phyloP scores from a whole-genome alignment of 2,797 vertebrate genomes.

The Fratercula arctica region DNA sequence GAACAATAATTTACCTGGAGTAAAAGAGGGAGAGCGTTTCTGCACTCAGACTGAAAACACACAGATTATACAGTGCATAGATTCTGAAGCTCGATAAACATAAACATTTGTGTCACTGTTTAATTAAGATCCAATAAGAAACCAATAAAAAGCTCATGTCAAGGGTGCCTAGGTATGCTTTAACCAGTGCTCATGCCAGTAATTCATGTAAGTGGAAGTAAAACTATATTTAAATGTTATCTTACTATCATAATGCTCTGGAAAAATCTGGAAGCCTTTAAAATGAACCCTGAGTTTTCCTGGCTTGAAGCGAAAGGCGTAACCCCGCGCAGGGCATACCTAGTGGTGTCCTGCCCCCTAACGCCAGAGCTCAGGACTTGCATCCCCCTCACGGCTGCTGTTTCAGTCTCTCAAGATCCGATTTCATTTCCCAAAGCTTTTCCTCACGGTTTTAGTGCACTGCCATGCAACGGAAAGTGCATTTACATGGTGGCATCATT shows the following conservation, averaged over 20 bases:
- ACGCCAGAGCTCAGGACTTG: not conserved
- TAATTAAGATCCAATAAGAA: not conserved
- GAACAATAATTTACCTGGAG: not conserved
- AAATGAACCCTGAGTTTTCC: not conserved
- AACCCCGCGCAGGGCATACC: accelerated
- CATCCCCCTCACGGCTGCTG: not conserved
- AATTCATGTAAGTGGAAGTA: not conserved
- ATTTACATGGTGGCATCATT: not conserved
- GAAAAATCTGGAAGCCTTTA: conserved; percentile 5
- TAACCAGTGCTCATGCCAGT: not conserved
- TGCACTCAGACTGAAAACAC: not conserved
- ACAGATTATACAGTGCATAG: no score
- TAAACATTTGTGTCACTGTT: not conserved
- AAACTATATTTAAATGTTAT: not conserved
- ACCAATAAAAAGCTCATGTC: not conserved
- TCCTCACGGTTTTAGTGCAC: not conserved
- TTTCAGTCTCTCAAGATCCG: not conserved
- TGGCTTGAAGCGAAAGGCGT: not conserved
- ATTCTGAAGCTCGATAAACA: not conserved
- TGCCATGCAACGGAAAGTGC: not conserved
- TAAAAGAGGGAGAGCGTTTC: accelerated
- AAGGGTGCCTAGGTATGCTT: not conserved
- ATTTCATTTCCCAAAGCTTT: not conserved
- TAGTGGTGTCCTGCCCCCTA: conserved; percentile 61
- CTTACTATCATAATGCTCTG: not conserved